Base-by-base conservation (phyloP, 2,113 vertebrate species). In the Taurulus bubalis region DNA sequence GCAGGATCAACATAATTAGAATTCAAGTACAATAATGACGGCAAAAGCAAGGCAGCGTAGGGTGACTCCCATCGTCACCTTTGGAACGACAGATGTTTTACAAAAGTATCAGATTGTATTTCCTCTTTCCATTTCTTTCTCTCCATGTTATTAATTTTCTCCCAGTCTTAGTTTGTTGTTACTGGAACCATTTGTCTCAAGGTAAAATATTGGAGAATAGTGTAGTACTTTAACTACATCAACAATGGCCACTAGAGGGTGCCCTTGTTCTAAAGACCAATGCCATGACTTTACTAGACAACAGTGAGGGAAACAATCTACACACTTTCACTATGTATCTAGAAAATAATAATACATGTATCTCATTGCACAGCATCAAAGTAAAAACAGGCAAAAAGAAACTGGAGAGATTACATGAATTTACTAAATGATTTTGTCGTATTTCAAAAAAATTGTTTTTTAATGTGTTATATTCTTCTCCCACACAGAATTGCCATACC, bases 211-310 rank as follows among this genome's bases (percentile, higher is more conserved):
- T 6, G 8, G 24, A 32, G 12, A 62, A 60, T 7, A 47, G n/a
- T 34, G 26, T 6, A 40, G n/a, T 51, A 20, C 15, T 15, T 20
- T 1, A 59, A 34, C 53, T 67, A 38, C 12, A 71, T 51, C 9
- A 74, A 6, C 28, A 28, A 11, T 49, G 71, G n/a, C 83, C 86
- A 84, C 75, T 71, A 82, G 89, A 82, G 69, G 81, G 89, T 1
- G 68, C 26, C 11, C 34, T 80, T 85, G 58, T 38, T 16, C 30
- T 26, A 51, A 58, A 74, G 62, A 47, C 7, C 45, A 6, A 58
- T 10, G 20, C 7, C 8, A n/a, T n/a, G 7, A 3, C 22, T 24
- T 51, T 3, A 73, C 20, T 12, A n/a, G 12, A 22, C 22, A 64
- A 22, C 22, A 56, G 26, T 42, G 20, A 34, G 5, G 8, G 32